phyloP scores from a whole-genome alignment of 2,797 vertebrate species.

The Esox lucius region DNA sequence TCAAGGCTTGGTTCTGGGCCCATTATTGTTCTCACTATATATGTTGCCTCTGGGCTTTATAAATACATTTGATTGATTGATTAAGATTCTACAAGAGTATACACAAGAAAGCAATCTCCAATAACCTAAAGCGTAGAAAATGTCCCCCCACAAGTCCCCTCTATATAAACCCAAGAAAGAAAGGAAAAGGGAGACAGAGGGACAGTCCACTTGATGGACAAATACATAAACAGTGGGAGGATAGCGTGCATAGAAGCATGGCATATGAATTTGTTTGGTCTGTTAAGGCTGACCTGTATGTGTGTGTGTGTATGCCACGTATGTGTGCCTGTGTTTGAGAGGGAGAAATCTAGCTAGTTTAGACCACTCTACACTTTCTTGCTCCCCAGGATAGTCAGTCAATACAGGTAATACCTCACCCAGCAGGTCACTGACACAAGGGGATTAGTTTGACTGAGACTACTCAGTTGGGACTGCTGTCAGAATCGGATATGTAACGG shows the following conservation, averaged over 20 bases:
- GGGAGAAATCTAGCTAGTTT: not conserved
- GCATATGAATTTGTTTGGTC: conserved; percentile 55
- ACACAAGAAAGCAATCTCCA: too few species aligned
- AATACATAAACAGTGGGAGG: not conserved
- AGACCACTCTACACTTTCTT: not conserved
- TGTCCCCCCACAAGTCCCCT: not conserved
- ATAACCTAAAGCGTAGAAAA: too few species aligned
- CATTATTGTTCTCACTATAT: too few species aligned
- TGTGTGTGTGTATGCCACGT: too few species aligned
- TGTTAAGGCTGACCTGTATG: not conserved
- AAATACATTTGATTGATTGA: too few species aligned
- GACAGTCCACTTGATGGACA: not conserved
- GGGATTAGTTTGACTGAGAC: conserved; percentile 31
- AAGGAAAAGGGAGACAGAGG: not conserved
- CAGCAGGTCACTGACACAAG: conserved; percentile 32
- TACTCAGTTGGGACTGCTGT: not conserved
- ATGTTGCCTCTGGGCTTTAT: too few species aligned
- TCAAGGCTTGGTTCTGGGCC: too few species aligned
- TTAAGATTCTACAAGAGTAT: too few species aligned
- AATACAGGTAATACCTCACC: conserved; percentile 32
- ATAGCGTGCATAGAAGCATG: conserved; percentile 20
- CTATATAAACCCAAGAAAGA: not conserved
- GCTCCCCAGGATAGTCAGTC: conserved; percentile 16
- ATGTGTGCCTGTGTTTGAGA: too few species aligned
- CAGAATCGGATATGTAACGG: not conserved